These are phyloP conservation scores for Endomychus coccineus DNA, from an alignment of 2,888 invertebrate genomes.

Conservation along the genomic window DNA sequence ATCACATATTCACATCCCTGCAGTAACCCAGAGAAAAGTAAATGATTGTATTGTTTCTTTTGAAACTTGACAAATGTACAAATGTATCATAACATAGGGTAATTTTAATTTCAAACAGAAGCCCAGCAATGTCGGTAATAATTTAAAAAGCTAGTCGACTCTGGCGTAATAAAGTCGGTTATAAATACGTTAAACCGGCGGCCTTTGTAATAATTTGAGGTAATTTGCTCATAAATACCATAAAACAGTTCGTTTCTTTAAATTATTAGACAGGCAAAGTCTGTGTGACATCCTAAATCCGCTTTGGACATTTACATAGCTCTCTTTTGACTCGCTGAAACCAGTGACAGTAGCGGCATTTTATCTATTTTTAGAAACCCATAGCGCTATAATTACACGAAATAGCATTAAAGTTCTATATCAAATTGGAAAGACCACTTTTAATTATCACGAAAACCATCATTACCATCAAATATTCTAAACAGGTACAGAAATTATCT, in stretches of 20 bases:
- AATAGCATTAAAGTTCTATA: no score
- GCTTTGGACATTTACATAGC: neutral
- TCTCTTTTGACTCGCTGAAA: neutral
- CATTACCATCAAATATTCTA: no score
- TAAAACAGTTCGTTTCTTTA: conserved; percentile 34
- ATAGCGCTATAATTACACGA: no score
- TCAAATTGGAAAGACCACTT: no score
- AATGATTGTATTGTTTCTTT: no score
- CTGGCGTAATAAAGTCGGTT: conserved; percentile 30
- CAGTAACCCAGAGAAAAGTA: no score
- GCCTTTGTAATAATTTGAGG: conserved; percentile 35
- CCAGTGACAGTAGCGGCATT: neutral
- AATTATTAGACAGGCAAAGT: conserved; percentile 32
- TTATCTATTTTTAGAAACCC: no score
- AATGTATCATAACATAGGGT: no score
- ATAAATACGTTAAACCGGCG: conserved; percentile 33
- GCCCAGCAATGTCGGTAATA: conserved; percentile 16
- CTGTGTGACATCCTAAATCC: conserved; percentile 24
- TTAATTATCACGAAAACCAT: no score
- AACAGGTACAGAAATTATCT: no score
- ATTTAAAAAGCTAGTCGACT: conserved; percentile 18
- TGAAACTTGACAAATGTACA: no score
- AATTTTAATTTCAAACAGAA: conserved; percentile 27
- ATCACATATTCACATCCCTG: no score
- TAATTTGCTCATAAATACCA: conserved; percentile 40